phyloP scores from a whole-genome alignment of 2,888 invertebrate genomes.

The Sycophila texana region DNA sequence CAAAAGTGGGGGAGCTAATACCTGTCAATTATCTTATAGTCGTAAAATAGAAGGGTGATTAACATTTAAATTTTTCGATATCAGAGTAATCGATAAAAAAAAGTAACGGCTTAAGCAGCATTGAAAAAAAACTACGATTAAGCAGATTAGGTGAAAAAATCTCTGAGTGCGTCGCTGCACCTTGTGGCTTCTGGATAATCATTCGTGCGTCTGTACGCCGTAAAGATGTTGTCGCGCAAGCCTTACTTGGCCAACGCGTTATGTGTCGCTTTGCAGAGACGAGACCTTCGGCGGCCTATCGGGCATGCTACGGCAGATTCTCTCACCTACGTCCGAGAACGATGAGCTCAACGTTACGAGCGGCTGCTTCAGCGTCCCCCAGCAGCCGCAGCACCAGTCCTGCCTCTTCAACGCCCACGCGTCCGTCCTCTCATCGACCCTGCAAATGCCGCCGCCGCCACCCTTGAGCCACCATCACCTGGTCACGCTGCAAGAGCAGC shows the following conservation, averaged over 20 bases:
- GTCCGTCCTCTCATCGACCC: constrained; percentile 63
- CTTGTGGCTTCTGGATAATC: neutral
- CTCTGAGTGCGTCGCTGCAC: constrained; percentile 38
- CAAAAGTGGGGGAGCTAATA: too few relatives aligned
- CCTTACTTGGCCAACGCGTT: too few relatives aligned
- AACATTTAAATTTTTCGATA: neutral
- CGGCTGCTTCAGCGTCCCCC: constrained; percentile 63
- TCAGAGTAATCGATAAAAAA: too few relatives aligned
- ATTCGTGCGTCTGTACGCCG: too few relatives aligned
- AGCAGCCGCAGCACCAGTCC: constrained; percentile 66
- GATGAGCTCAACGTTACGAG: constrained; percentile 64
- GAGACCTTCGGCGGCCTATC: constrained; percentile 74
- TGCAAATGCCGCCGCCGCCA: constrained; percentile 46
- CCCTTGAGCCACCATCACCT: constrained; percentile 27
- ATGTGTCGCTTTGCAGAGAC: constrained; percentile 71
- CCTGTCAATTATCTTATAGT: neutral
- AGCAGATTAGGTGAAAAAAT: neutral
- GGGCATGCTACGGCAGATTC: constrained; percentile 74
- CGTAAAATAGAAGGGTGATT: constrained; percentile 2
- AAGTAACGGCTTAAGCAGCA: too few relatives aligned
- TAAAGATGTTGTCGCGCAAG: too few relatives aligned
- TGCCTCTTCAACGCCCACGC: constrained; percentile 65
- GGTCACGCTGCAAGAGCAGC: constrained; percentile 43
- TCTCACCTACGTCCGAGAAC: constrained; percentile 71
- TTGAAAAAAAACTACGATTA: neutral